Evolutionary conservation across 2,113 vertebrate species (phyloP), one percentile per base, ranked within the genome.

Genomic region (Diadophis punctatus): DNA sequence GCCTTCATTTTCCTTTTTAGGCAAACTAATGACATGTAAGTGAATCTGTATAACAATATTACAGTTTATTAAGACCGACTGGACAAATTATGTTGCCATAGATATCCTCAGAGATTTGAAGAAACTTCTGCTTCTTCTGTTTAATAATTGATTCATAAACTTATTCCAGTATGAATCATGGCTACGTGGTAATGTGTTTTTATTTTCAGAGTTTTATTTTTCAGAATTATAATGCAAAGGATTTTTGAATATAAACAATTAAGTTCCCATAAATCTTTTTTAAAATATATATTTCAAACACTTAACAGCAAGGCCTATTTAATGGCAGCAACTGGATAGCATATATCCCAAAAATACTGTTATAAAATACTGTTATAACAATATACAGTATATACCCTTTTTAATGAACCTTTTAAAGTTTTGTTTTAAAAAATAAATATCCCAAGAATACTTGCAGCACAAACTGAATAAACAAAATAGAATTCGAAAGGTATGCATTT

Each of bases 131-230:
- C 92, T 95, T 93, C 53, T 85, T 4, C 51, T 88, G n/a, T 22
- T 91, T 94, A 94, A 87, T 95, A 93, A 91, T 51, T 8, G 46
- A 93, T 46, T 34, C 68, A 56, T 60, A 94, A 94, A 94, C 93
- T 90, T 95, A 92, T 94, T 92, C 11, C 27, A 91, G 84, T n/a
- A 12, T 87, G 60, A 94, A 93, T 9, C 25, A 58, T 27, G 85
- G 89, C 20, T 55, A 84, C 94, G 94, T 3, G 92, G 30, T 27
- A 87, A 3, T 84, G 20, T 88, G 55, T 91, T 3, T 92, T 88
- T 88, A 55, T 22, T 55, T 60, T 60, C 23, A 60, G 56, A 60
- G 27, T 27, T 58, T 22, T 88, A n/a, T 39, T 91, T 85, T 92
- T 92, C 51, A 90, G 16, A 53, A 22, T 87, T 91, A 27, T 1